Base-by-base conservation (phyloP, 2,888 invertebrate genomes). In the Agrotis segetum region DNA sequence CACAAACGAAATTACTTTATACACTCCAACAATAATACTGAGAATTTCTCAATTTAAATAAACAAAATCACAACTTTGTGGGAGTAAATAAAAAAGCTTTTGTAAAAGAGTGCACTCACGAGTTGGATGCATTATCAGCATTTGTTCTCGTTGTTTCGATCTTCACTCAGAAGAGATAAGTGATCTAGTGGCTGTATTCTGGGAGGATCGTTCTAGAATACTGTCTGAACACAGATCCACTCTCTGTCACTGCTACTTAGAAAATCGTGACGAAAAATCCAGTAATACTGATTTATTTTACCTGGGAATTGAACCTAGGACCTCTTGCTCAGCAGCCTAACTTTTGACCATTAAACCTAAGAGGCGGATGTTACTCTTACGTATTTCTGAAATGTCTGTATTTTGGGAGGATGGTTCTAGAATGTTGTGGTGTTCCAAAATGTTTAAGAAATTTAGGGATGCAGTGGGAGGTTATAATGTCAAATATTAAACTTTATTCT, bases 41-140 rank as follows among this genome's bases (percentile, higher is more conserved):
- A 55, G 63, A 63, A 40, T 71, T 46, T 44, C 29, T 53, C 17
- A n/a, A 1, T n/a, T n/a, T 16, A 40, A 46, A 60, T 67, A 65
- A 72, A 74, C 49, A 60, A 63, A 72, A 74, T 76, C 67, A 67
- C 47, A 72, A 80, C 34, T 34, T 56, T 34, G 56, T 56, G 7
- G 7, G 13, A 56, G 19, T 53, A 61, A 73, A 75, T 74, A 72
- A 79, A 83, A 85, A 84, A 84, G 77, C 65, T 86, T 40, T 79
- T 58, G 70, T 71, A 79, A 82, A 83, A 81, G 84, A 88, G 84
- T 87, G 85, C 88, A 85, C 85, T 88, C 71, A 78, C 80, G 84
- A 88, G 83, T 83, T 86, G 74, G 80, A 80, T 78, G 88, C 88
- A 86, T 88, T 88, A 88, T 89, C 89, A 88, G 87, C 87, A 76